Evolutionary conservation across 1,140 invertebrate genomes (phyloP).

Genomic region (Chrysoperla carnea): DNA sequence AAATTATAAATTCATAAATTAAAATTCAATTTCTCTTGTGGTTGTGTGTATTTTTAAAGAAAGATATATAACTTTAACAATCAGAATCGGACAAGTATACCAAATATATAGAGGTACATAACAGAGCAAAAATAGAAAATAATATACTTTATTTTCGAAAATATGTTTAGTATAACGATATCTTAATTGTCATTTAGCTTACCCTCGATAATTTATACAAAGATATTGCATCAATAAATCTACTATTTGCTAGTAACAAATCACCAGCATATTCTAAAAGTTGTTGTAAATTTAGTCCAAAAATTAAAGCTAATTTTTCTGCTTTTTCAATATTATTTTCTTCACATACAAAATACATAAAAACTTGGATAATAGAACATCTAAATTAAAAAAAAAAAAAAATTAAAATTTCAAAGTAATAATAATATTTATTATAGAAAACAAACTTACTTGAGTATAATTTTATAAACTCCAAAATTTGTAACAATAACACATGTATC

Average conservation of each 20-base stretch:
- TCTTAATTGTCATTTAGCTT: no score
- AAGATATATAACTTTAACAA: no score
- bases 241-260: constrained; percentile 39
- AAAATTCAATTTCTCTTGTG: constrained; percentile 2
- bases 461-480: constrained; percentile 44
- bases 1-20: constrained; percentile 9
- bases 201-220: constrained; percentile 57
- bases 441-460: constrained; percentile 37
- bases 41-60: neutral
- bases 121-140: no score
- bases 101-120: no score
- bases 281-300: constrained; percentile 46
- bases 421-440: constrained; percentile 2
- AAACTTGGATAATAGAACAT: constrained; percentile 41
- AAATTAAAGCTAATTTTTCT: constrained; percentile 32
- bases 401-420: constrained; percentile 3
- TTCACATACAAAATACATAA: constrained; percentile 41
- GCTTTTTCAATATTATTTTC: constrained; percentile 34
- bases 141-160: no score
- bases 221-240: constrained; percentile 44
- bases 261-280: constrained; percentile 57
- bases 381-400: constrained; percentile 20
- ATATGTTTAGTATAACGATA: no score
- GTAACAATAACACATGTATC: constrained; percentile 57
- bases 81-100: no score